Base-by-base conservation (phyloP, 2,888 invertebrate genomes). In the Hypena proboscidalis region DNA sequence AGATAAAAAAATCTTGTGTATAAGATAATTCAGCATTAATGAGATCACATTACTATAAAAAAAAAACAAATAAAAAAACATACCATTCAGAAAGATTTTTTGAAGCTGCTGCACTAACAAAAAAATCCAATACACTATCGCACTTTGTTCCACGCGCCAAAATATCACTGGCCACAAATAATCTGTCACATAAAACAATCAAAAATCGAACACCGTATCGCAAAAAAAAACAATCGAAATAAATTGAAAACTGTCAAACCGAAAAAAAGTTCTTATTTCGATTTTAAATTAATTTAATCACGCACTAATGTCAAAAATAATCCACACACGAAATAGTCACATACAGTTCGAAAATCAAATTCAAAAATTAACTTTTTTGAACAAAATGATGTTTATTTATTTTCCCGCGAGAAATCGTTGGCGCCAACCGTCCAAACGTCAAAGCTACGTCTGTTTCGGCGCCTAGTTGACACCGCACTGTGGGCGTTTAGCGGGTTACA, bases 391-490 rank as follows among this genome's bases (percentile, higher is more conserved):
- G 36, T 44, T 44, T 44, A 36, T 40, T 35, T 37, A 39, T 42
- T 31, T 32, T 36, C 41, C 44, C 65, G 55, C 62, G 66, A 67
- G 56, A 30, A 52, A 37, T 31, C 32, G 55, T 58, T 53, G 56
- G 65, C 62, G 66, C 47, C 44, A 60, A 59, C 57, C 56, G 61
- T 59, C 58, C 60, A 70, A 69, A 61, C 60, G 64, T 59, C 64
- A 70, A 52, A 62, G 54, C 23, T 48, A 67, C 77, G 77, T 70
- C 70, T 71, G 67, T 30, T 54, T 34, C 46, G 58, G 58, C 59
- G 70, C 54, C 60, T 40, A 49, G 70, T 67, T 77, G 67, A 68
- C 73, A 72, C 70, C 65, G 62, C 40, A 79, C 79, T 79, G 67
- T 55, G 59, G 50, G 57, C 43, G 43, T 29, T 34, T 44, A 23